These are phyloP conservation scores for Sebastes matsubarae DNA, from an alignment of 2,797 vertebrate species.

Conservation along the genomic window DNA sequence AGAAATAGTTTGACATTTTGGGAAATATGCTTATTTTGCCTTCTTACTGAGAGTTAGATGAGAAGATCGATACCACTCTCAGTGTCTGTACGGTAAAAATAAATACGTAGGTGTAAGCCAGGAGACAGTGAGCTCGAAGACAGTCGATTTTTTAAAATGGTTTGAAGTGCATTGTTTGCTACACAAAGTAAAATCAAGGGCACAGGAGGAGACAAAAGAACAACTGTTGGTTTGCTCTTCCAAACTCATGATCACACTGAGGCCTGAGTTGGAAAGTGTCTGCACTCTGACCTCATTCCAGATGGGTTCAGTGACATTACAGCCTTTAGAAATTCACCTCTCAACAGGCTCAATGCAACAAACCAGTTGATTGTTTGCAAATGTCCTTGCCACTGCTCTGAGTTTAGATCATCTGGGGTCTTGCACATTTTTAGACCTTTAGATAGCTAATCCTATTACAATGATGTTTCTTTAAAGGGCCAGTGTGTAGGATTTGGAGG, in stretches of 20 bases:
- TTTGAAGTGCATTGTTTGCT: background rate
- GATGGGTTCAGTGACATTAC: background rate
- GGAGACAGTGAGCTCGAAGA: background rate
- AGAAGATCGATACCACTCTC: background rate
- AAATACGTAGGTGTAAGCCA: background rate
- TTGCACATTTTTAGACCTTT: background rate
- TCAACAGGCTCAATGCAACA: background rate
- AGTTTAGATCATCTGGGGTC: background rate
- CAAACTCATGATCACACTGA: background rate
- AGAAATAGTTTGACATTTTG: background rate
- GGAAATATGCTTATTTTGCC: background rate
- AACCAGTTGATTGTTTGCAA: background rate
- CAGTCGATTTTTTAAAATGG: background rate
- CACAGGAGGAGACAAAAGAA: slow-evolving; percentile 7
- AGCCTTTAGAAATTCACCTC: background rate
- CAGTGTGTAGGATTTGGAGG: background rate
- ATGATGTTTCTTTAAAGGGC: too few species aligned
- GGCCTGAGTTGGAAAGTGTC: background rate
- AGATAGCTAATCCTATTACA: too few species aligned
- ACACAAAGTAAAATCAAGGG: slow-evolving; percentile 1
- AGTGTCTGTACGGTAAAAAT: background rate
- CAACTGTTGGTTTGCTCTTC: slow-evolving; percentile 9
- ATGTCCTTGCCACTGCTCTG: background rate
- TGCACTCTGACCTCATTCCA: slow-evolving; percentile 4
- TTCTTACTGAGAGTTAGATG: background rate